Conservation (phyloP, 2,888 invertebrate genomes). For the Apotomis betuletana region DNA sequence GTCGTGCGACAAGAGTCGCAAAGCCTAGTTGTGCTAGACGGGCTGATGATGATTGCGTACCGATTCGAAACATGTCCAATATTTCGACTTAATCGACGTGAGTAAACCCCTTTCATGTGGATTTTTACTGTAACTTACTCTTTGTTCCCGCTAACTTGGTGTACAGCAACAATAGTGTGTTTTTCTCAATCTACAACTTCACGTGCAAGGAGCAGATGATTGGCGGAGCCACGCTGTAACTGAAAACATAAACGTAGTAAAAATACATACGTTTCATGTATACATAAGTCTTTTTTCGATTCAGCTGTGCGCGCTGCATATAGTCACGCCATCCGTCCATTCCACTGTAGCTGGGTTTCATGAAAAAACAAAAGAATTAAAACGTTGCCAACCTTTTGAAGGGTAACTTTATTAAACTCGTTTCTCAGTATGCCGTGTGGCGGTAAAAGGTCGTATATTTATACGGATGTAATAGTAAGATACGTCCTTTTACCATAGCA, state of each 20-base stretch:
- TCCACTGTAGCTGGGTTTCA: background rate
- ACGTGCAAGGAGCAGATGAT: conserved; percentile 22
- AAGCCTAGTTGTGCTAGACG: no score
- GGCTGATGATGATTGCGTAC: no score
- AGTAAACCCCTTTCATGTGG: no score
- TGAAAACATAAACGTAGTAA: background rate
- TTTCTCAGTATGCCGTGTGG: no score
- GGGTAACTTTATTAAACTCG: conserved; percentile 21
- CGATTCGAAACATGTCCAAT: no score
- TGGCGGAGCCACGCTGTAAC: background rate
- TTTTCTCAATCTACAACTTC: conserved; percentile 24
- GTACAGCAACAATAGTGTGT: background rate
- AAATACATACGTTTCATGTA: background rate
- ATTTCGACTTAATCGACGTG: no score
- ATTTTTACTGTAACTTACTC: no score
- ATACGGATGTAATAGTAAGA: no score
- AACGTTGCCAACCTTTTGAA: conserved; percentile 21
- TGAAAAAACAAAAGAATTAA: conserved; percentile 20
- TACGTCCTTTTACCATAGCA: no score
- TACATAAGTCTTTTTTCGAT: conserved; percentile 11
- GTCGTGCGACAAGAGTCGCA: no score
- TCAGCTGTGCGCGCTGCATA: conserved; percentile 12
- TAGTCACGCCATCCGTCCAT: conserved; percentile 31
- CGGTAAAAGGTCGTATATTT: no score
- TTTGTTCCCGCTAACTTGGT: background rate